These are phyloP conservation scores for Nettapus auritus DNA, from an alignment of 2,113 vertebrate species.

Conservation along the genomic window DNA sequence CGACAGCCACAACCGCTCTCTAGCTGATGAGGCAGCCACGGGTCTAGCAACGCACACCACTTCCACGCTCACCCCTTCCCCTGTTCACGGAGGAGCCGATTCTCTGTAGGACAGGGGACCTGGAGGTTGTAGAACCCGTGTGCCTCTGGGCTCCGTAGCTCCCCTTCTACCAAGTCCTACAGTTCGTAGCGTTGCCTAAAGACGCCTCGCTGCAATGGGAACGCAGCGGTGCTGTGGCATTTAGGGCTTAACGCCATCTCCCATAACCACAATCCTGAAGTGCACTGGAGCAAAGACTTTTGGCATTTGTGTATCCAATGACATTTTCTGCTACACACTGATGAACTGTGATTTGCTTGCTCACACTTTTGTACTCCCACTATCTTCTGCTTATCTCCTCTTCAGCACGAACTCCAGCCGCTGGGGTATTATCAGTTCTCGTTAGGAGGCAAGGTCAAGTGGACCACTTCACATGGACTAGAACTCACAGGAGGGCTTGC, in stretches of 20 bases:
- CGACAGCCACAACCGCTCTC: background rate
- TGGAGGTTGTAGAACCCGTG: background rate
- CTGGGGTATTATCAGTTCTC: background rate
- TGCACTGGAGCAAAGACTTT: background rate
- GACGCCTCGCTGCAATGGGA: background rate
- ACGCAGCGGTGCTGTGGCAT: background rate
- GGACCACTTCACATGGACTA: background rate
- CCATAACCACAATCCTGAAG: background rate
- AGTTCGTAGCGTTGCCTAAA: background rate
- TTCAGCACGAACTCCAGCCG: background rate
- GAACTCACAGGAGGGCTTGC: background rate
- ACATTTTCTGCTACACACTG: background rate
- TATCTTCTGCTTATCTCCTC: background rate
- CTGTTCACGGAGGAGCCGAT: accelerated
- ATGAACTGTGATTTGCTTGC: background rate
- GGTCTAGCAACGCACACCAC: background rate
- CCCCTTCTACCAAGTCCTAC: background rate
- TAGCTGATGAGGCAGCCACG: accelerated
- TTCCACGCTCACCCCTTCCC: background rate
- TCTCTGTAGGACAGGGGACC: accelerated
- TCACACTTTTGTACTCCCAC: background rate
- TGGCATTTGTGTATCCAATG: background rate
- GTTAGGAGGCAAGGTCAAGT: background rate
- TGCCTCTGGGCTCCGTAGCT: background rate
- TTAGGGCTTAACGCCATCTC: background rate